Base-by-base conservation (phyloP, 2,888 invertebrate species). In the Elgonia sp. region DNA sequence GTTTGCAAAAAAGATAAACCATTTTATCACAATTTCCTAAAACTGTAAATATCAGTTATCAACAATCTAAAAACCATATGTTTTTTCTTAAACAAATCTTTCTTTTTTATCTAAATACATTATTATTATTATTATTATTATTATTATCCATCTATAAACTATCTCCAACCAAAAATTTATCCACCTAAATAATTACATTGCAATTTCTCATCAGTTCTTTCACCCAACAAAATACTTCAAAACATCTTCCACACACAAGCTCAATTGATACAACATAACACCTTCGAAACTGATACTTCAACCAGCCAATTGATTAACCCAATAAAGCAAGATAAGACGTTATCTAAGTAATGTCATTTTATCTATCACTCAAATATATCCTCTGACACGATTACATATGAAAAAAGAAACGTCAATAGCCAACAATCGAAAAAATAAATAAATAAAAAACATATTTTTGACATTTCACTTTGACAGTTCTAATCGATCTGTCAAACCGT, bases 271-370 rank as follows among this genome's bases (percentile, higher is more conserved):
- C 55, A 37, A 63, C n/a, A 29, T 50, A 75, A 69, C 69, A 76
- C 39, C 77, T 70, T 77, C 39, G n/a, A 70, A 77, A 75, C 6
- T 75, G 57, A 83, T 57, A 57, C 21, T 77, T n/a, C 18, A 14
- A 37, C 4, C 14, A 65, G 20, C 21, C 63, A 73, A 75, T 80
- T 85, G 85, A 77, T 84, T 85, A 79, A 80, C 75, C 60, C 29
- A 85, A 80, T 67, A 86, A 81, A 81, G 57, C 70, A 69, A 86
- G 80, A 81, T 86, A 86, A 86, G 86, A 76, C 77, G 55, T 76
- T 86, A 81, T 81, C 76, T 76, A 81, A 85, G 80, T 67, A 79
- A 79, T 79, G 84, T 40, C 18, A 60, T 14, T n/a, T 50, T 77
- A 84, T 84, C 84, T 83, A 53, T n/a, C 37, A 60, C 42, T 50